Percentiles rank a stretch among this genome's conserved stretches.
phyloP scores from a whole-genome alignment of 2,797 vertebrate genomes.

The Peromyscus attwateri region DNA sequence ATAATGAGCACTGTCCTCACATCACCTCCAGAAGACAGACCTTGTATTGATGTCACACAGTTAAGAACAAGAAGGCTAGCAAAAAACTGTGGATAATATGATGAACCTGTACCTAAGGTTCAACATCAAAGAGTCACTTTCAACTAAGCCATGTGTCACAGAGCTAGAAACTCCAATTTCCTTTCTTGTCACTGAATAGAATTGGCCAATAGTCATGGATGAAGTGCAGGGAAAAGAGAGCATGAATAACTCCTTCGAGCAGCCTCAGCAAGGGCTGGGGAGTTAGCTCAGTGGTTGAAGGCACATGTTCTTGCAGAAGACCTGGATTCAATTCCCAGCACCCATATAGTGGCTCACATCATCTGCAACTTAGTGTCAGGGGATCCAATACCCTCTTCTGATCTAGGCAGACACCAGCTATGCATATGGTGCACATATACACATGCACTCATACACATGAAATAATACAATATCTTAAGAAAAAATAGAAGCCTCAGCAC shows the following conservation, averaged over 20 bases:
- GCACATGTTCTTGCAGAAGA: background rate
- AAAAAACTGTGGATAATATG: slow-evolving; percentile 68
- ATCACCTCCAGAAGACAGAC: slow-evolving; percentile 60
- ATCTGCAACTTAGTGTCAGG: background rate
- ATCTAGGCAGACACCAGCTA: background rate
- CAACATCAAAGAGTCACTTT: slow-evolving; percentile 82
- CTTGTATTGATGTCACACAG: slow-evolving; percentile 10
- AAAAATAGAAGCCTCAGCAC: slow-evolving; percentile 15
- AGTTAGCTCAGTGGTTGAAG: background rate
- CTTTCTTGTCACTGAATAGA: slow-evolving; percentile 64
- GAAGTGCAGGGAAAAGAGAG: slow-evolving; percentile 12
- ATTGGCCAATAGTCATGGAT: slow-evolving; percentile 20
- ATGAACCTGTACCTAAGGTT: slow-evolving; percentile 71
- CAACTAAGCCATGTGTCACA: slow-evolving; percentile 65
- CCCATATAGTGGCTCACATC: background rate
- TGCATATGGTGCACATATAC: background rate
- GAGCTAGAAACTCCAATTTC: slow-evolving; percentile 45
- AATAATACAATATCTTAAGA: background rate
- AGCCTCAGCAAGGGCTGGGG: background rate
- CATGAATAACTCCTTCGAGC: slow-evolving; percentile 33
- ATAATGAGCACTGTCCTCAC: slow-evolving; percentile 24
- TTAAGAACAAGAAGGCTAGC: slow-evolving; percentile 58
- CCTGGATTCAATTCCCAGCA: background rate
- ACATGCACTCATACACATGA: background rate
- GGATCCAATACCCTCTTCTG: background rate